Evolutionary conservation across 2,113 vertebrate species (phyloP).

Genomic region (Toxotes jaculatrix): DNA sequence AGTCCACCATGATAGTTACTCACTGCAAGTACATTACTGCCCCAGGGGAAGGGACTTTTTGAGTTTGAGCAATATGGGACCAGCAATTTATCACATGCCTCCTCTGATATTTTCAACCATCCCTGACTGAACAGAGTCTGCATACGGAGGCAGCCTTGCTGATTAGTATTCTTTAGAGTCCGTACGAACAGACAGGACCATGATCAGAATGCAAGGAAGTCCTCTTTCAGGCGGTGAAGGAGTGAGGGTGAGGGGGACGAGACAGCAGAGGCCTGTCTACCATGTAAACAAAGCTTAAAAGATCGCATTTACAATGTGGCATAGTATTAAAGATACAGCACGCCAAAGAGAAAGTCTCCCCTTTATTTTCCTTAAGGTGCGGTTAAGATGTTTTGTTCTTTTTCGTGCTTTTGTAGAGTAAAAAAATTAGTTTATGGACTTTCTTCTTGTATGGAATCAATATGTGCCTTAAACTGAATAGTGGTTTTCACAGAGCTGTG

Average conservation of each 20-base stretch:
- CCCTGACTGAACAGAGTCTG: constrained; percentile 46
- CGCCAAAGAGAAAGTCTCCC: constrained; percentile 21
- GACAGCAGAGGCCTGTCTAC: constrained; percentile 72
- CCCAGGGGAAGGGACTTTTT: background rate
- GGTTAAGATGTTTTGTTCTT: constrained; percentile 1
- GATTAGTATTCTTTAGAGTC: constrained; percentile 83
- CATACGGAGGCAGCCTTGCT: constrained; percentile 61
- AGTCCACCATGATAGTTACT: background rate
- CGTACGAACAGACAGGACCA: constrained; percentile 65
- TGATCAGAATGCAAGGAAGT: constrained; percentile 83
- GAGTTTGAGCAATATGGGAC: constrained; percentile 36
- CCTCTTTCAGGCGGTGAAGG: constrained; percentile 71
- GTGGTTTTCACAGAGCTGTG: background rate
- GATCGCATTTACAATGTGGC: constrained; percentile 65
- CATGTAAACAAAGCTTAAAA: constrained; percentile 80
- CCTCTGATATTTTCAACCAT: constrained; percentile 50
- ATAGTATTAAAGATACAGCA: constrained; percentile 51
- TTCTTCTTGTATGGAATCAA: constrained; percentile 4
- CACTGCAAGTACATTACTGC: background rate
- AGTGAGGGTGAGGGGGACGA: constrained; percentile 63
- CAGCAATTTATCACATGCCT: constrained; percentile 58
- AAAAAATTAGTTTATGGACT: constrained; percentile 14
- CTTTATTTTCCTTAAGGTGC: constrained; percentile 16
- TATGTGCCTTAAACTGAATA: constrained; percentile 18
- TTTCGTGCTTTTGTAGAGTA: constrained; percentile 11